Conservation (phyloP, 2,113 vertebrate species). For the Zingel zingel region DNA sequence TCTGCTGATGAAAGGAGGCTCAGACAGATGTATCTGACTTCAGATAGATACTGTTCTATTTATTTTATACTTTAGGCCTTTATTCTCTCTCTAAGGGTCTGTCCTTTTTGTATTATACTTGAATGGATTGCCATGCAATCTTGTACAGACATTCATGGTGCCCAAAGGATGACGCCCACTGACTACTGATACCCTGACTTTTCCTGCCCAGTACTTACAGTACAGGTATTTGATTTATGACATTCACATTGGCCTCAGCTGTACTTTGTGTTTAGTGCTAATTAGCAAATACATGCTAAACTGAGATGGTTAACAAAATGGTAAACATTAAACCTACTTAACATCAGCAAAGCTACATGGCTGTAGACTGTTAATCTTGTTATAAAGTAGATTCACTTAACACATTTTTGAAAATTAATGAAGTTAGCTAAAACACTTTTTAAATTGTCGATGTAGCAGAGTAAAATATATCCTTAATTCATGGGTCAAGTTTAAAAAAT, state of each 20-base stretch:
- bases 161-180: background rate
- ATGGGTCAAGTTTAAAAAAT: background rate
- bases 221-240: background rate
- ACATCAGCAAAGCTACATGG: too few relatives aligned
- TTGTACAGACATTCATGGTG: background rate
- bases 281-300: too few relatives aligned
- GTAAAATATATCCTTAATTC: background rate
- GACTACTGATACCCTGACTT: background rate
- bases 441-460: background rate
- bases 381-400: too few relatives aligned
- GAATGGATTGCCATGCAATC: too few relatives aligned
- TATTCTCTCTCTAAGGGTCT: background rate
- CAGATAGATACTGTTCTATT: conserved; percentile 5
- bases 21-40: conserved; percentile 8
- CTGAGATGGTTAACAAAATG: too few relatives aligned
- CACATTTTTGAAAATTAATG: too few relatives aligned
- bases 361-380: too few relatives aligned
- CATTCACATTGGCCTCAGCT: background rate
- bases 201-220: background rate
- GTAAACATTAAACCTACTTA: too few relatives aligned
- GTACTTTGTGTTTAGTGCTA: background rate
- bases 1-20: conserved; percentile 2
- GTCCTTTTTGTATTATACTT: background rate
- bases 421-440: too few relatives aligned
- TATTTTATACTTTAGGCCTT: conserved; percentile 10